These are phyloP conservation scores for Malacoraja senta DNA, from an alignment of 2,797 vertebrate genomes.

Conservation along the genomic window DNA sequence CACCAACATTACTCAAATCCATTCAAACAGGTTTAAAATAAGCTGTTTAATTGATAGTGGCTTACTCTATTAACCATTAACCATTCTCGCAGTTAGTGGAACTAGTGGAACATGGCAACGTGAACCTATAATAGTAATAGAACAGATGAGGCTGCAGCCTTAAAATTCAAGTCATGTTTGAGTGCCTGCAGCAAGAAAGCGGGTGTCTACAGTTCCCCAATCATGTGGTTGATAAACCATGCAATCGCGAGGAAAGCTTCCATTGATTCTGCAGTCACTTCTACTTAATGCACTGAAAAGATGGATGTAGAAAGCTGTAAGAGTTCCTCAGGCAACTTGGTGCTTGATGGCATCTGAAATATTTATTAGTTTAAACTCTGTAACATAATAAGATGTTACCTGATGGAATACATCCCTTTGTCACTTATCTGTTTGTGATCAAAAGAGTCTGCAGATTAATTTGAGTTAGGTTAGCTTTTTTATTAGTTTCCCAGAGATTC, in stretches of 20 bases:
- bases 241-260: constrained; percentile 40
- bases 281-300: constrained; percentile 14
- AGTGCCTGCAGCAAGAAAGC: constrained; percentile 13
- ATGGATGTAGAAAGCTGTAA: constrained; percentile 16
- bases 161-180: not conserved
- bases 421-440: not conserved
- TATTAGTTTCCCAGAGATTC: not conserved
- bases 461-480: not conserved
- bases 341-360: constrained; percentile 22
- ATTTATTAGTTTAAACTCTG: constrained; percentile 31
- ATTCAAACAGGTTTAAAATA: not conserved
- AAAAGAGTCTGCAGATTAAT: not conserved
- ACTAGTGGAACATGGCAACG: not conserved
- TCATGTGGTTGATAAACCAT: constrained; percentile 45
- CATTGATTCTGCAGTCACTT: constrained; percentile 44
- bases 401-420: constrained; percentile 19
- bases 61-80: not conserved
- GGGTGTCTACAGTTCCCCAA: not conserved
- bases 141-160: not conserved
- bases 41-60: not conserved
- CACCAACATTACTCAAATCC: constrained; percentile 3
- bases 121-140: not conserved
- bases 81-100: not conserved
- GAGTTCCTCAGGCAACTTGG: constrained; percentile 24
- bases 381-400: constrained; percentile 13